These are phyloP conservation scores for Lomographa bimaculata DNA, from an alignment of 2,888 invertebrate genomes.

Conservation along the genomic window DNA sequence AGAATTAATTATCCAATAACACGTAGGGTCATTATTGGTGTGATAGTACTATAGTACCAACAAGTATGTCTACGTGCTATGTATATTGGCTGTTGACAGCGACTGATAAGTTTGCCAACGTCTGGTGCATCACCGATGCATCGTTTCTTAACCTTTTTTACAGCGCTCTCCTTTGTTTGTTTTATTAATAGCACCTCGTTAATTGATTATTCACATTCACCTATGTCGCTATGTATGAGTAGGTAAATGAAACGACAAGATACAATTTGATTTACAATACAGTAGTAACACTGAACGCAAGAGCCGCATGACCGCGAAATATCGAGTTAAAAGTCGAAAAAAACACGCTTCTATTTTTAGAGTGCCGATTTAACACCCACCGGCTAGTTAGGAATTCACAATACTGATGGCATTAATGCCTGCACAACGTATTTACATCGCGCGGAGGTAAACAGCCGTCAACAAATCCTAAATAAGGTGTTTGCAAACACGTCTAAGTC, in stretches of 20 bases:
- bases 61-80: background rate
- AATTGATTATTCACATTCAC: conserved; percentile 4
- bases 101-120: conserved; percentile 9
- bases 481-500: conserved; percentile 20
- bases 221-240: conserved; percentile 3
- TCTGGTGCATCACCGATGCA: conserved; percentile 10
- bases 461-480: conserved; percentile 17
- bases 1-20: conserved; percentile 37
- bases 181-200: conserved; percentile 14
- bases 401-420: conserved; percentile 10
- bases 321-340: too few species aligned
- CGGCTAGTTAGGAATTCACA: conserved; percentile 8
- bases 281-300: too few species aligned
- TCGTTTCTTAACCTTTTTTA: conserved; percentile 18
- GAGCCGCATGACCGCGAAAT: too few species aligned
- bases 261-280: too few species aligned
- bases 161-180: conserved; percentile 6
- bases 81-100: conserved; percentile 5
- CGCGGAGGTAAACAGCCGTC: conserved; percentile 17
- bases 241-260: background rate
- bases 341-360: too few species aligned
- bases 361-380: background rate
- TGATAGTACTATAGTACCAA: conserved; percentile 20
- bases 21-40: conserved; percentile 47
- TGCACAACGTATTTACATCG: conserved; percentile 13